phyloP scores from a whole-genome alignment of 1,140 invertebrate species.

The Contarinia nasturtii region DNA sequence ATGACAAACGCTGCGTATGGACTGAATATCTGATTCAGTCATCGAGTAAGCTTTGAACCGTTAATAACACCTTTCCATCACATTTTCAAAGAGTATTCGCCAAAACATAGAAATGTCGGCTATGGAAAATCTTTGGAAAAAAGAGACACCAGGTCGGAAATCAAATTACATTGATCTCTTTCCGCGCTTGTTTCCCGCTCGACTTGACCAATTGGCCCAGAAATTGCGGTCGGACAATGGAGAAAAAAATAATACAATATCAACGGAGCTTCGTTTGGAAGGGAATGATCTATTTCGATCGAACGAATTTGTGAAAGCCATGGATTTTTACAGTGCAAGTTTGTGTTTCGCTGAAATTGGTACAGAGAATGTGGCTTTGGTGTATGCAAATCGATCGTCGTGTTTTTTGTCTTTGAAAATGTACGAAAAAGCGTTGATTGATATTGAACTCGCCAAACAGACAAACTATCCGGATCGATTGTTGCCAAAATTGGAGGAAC shows the following conservation, averaged over 20 bases:
- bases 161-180: too few relatives aligned
- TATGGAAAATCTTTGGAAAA: too few relatives aligned
- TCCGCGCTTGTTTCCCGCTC: too few relatives aligned
- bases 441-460: slow-evolving; percentile 30
- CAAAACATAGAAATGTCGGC: too few relatives aligned
- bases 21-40: too few relatives aligned
- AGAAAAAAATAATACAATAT: slow-evolving; percentile 11
- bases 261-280: slow-evolving; percentile 26
- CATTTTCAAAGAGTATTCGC: too few relatives aligned
- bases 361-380: slow-evolving; percentile 34
- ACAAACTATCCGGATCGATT: slow-evolving; percentile 29
- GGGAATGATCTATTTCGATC: slow-evolving; percentile 30
- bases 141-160: too few relatives aligned
- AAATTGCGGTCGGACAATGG: too few relatives aligned
- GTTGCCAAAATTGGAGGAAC: slow-evolving; percentile 30
- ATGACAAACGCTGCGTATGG: too few relatives aligned
- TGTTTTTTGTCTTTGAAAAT: slow-evolving; percentile 39
- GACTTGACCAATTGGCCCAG: too few relatives aligned
- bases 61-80: too few relatives aligned
- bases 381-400: slow-evolving; percentile 53
- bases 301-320: slow-evolving; percentile 14
- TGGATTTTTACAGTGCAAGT: slow-evolving; percentile 40
- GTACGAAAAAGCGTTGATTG: slow-evolving; percentile 36
- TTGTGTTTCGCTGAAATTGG: slow-evolving; percentile 30
- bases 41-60: too few relatives aligned